Evolutionary conservation across 2,113 vertebrate species (phyloP).

Genomic region (Pseudorhombus dupliciocellatus): DNA sequence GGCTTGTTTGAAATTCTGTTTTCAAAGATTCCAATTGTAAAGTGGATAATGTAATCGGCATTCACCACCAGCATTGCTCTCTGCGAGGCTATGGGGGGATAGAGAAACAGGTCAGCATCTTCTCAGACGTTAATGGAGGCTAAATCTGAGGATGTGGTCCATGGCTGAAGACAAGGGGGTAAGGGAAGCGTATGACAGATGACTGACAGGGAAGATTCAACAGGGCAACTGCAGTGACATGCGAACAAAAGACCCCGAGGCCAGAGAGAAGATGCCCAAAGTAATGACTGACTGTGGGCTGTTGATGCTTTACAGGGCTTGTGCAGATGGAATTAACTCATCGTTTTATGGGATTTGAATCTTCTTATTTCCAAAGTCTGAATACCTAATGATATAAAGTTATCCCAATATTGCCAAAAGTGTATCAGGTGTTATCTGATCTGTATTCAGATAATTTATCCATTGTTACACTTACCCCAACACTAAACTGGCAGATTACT

Average conservation of each 20-base stretch:
- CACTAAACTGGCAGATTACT: neutral
- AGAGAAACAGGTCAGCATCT: conserved; percentile 11
- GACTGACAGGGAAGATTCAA: conserved; percentile 6
- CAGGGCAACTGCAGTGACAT: neutral
- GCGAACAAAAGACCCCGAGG: neutral
- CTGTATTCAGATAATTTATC: neutral
- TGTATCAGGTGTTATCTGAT: neutral
- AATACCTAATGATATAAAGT: neutral
- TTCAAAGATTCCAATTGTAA: conserved; percentile 45
- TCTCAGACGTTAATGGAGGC: neutral
- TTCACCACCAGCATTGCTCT: neutral
- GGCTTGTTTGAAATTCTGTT: conserved; percentile 49
- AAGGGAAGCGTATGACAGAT: conserved; percentile 1
- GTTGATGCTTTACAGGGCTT: neutral
- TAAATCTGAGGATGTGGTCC: conserved; percentile 15
- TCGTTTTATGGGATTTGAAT: conserved; percentile 1
- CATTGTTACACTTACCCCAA: no score
- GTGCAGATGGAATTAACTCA: neutral
- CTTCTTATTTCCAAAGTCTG: neutral
- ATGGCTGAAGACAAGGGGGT: neutral
- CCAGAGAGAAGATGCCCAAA: neutral
- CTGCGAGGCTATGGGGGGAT: neutral
- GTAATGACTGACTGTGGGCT: neutral
- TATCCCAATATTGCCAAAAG: neutral
- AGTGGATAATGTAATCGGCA: conserved; percentile 5